Evolutionary conservation across 1,140 invertebrate species (phyloP).

Genomic region (Eulimnadia texana): DNA sequence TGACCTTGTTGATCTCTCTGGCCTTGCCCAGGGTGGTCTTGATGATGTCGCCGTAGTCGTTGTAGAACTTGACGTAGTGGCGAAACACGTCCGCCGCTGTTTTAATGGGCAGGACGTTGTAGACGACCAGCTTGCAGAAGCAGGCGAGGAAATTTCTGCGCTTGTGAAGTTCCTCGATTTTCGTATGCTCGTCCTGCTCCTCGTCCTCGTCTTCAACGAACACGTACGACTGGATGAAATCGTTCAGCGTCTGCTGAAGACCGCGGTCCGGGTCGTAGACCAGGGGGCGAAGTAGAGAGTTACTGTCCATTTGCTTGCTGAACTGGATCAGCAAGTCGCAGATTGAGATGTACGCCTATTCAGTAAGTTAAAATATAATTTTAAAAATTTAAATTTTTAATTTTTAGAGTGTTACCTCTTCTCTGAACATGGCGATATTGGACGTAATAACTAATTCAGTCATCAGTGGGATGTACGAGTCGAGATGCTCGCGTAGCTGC

Average conservation of each 20-base stretch:
- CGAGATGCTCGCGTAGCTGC: conserved; percentile 45
- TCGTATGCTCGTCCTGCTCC: conserved; percentile 70
- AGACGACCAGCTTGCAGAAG: conserved; percentile 94
- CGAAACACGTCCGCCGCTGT: conserved; percentile 89
- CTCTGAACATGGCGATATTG: conserved; percentile 35
- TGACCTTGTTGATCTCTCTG: conserved; percentile 92
- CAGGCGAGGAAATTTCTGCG: conserved; percentile 86
- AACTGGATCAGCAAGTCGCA: conserved; percentile 93
- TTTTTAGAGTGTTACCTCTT: conserved; percentile 32
- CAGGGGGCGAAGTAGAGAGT: conserved; percentile 44
- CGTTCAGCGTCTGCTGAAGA: conserved; percentile 68
- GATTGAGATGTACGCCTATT: conserved; percentile 74
- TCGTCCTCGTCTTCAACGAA: conserved; percentile 76
- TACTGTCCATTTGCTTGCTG: conserved; percentile 61
- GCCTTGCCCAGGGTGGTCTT: conserved; percentile 92
- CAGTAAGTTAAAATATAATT: neutral
- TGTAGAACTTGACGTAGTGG: conserved; percentile 95
- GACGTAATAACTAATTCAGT: conserved; percentile 45
- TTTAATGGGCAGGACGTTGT: conserved; percentile 87
- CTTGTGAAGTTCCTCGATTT: conserved; percentile 92
- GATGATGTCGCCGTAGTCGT: conserved; percentile 99
- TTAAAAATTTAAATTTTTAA: neutral
- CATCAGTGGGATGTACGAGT: conserved; percentile 58
- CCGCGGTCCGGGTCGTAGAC: conserved; percentile 66
- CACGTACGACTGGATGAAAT: conserved; percentile 85